Percentiles rank a stretch among this genome's conserved stretches.
phyloP scores from a whole-genome alignment of 2,113 vertebrate species.

The Gorsachius goisagi region DNA sequence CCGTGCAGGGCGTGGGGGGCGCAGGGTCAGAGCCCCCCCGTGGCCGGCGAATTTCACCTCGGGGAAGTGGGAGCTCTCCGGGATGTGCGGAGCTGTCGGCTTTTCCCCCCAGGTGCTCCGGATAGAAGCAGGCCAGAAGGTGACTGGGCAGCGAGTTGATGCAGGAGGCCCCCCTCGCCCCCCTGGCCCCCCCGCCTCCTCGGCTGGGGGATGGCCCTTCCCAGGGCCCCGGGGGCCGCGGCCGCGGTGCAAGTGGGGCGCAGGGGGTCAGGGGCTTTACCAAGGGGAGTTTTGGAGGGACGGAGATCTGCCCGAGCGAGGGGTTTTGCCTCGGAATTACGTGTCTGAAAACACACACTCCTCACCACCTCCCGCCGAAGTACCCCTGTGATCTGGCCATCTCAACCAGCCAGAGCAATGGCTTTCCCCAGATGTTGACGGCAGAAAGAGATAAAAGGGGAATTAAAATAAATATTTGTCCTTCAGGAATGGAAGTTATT shows the following conservation, averaged over 20 bases:
- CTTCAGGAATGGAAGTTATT: constrained; percentile 41
- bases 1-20: accelerated
- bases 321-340: neutral
- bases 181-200: too few species aligned
- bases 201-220: neutral
- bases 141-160: neutral
- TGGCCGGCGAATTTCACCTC: neutral
- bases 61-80: neutral
- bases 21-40: accelerated
- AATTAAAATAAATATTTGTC: constrained; percentile 43
- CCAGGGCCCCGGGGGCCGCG: neutral
- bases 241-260: accelerated
- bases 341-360: neutral
- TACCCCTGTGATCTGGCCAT: neutral
- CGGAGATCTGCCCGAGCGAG: neutral
- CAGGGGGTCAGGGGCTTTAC: neutral
- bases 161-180: neutral
- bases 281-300: neutral
- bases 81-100: neutral
- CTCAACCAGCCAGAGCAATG: too few species aligned
- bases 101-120: neutral
- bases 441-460: constrained; percentile 15
- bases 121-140: neutral
- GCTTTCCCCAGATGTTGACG: neutral
- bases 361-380: neutral